A percentile compares a stretch with the other conserved stretches of the same genome.
phyloP scores from a whole-genome alignment of 2,113 vertebrate species.

The Crocuta crocuta region DNA sequence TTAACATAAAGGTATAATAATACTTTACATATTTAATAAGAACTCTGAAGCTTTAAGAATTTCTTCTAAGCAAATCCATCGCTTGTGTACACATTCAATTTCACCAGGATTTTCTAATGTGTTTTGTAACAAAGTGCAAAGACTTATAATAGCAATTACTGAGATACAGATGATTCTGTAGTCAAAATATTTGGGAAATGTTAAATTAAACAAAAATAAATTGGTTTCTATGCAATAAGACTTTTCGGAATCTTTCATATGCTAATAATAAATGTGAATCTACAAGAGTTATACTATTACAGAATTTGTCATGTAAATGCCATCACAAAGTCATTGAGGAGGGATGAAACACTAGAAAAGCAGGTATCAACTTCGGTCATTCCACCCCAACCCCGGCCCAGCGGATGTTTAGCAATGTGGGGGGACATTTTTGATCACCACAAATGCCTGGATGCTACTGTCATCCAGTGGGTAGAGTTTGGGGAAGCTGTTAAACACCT shows the following conservation, averaged over 20 bases:
- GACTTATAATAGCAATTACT: constrained; percentile 39
- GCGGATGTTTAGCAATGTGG: not conserved
- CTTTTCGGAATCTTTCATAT: constrained; percentile 3
- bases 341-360: not conserved
- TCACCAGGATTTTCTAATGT: not conserved
- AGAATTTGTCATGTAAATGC: not conserved
- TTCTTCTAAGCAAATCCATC: not conserved
- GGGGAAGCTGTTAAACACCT: not conserved
- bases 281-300: not conserved
- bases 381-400: not conserved
- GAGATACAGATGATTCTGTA: constrained; percentile 5
- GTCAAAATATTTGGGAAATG: constrained; percentile 68
- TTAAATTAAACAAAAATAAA: constrained; percentile 56
- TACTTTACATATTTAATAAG: not conserved
- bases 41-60: not conserved
- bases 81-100: not conserved
- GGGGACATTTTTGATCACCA: not conserved
- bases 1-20: not conserved
- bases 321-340: not conserved
- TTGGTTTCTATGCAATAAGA: constrained; percentile 14
- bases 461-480: not conserved
- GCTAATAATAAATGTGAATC: not conserved
- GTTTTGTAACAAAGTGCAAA: constrained; percentile 42
- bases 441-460: not conserved
- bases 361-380: not conserved